phyloP scores from a whole-genome alignment of 2,888 invertebrate genomes.

The Apotomis capreana region DNA sequence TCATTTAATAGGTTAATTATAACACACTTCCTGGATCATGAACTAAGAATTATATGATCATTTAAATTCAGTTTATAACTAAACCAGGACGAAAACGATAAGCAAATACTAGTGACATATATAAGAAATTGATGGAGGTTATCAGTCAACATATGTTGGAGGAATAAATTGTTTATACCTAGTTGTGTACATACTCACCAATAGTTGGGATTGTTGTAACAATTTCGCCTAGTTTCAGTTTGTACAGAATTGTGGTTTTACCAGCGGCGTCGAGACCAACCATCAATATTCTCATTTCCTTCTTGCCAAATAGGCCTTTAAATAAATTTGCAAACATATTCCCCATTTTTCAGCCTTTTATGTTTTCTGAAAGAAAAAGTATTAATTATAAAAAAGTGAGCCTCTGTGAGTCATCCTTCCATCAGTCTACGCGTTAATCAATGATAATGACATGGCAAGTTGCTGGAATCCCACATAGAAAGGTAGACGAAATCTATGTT shows the following conservation, averaged over 20 bases:
- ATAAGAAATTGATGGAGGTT: slow-evolving; percentile 20
- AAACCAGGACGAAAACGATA: slow-evolving; percentile 4
- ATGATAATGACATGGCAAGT: slow-evolving; percentile 83
- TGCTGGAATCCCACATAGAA: slow-evolving; percentile 53
- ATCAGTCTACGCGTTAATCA: slow-evolving; percentile 75
- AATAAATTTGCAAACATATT: slow-evolving; percentile 98
- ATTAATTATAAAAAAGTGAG: slow-evolving; percentile 56
- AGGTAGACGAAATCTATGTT: slow-evolving; percentile 20
- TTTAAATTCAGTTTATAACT: slow-evolving; percentile 6
- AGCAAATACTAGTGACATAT: slow-evolving; percentile 11
- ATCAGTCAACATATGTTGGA: slow-evolving; percentile 37
- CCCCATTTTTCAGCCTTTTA: slow-evolving; percentile 92
- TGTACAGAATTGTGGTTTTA: slow-evolving; percentile 99
- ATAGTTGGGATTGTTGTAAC: slow-evolving; percentile 99
- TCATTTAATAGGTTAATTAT: slow-evolving; percentile 12
- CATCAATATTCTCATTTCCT: slow-evolving; percentile 99
- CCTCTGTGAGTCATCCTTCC: slow-evolving; percentile 78
- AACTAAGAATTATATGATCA: not conserved
- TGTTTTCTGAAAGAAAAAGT: slow-evolving; percentile 76
- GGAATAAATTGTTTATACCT: slow-evolving; percentile 24
- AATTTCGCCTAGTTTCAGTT: slow-evolving; percentile 99
- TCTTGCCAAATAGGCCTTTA: slow-evolving; percentile 99
- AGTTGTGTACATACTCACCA: slow-evolving; percentile 86
- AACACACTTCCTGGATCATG: slow-evolving; percentile 20
- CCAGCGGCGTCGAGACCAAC: slow-evolving; percentile 99